These are phyloP conservation scores for Drosophila monieri DNA, from an alignment of 2,888 invertebrate genomes.

Conservation along the genomic window DNA sequence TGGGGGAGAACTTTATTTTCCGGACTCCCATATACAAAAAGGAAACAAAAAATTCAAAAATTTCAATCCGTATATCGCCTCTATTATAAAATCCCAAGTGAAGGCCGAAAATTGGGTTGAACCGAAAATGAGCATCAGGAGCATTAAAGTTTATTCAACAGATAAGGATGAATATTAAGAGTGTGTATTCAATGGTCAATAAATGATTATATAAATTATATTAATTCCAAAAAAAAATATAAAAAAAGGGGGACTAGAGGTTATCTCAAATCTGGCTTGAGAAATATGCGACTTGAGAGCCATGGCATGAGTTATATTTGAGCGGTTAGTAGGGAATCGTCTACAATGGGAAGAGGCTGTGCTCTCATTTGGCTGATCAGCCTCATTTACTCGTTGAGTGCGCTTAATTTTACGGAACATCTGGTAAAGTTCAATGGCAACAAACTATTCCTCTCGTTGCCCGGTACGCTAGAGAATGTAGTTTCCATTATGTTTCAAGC, in stretches of 20 bases:
- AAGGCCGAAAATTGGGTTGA: not conserved
- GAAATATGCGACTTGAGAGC: too few species aligned
- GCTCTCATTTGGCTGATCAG: not conserved
- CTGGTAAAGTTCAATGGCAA: not conserved
- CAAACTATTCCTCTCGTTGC: not conserved
- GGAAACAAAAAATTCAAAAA: not conserved
- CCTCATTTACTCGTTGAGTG: not conserved
- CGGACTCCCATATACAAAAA: not conserved
- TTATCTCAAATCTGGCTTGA: too few species aligned
- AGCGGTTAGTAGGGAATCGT: too few species aligned
- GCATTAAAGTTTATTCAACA: not conserved
- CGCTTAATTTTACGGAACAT: not conserved
- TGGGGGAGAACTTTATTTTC: not conserved
- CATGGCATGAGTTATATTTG: too few species aligned
- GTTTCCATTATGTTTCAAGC: not conserved
- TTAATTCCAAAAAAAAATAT: too few species aligned
- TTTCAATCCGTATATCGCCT: not conserved
- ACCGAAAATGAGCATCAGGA: not conserved
- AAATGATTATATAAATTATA: too few species aligned
- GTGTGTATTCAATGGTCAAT: too few species aligned
- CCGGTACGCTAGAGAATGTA: not conserved
- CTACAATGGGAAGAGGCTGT: not conserved
- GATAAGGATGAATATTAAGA: not conserved
- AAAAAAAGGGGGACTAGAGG: too few species aligned
- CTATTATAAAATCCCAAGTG: not conserved